phyloP scores from a whole-genome alignment of 2,888 invertebrate genomes.

The Spodoptera exigua region DNA sequence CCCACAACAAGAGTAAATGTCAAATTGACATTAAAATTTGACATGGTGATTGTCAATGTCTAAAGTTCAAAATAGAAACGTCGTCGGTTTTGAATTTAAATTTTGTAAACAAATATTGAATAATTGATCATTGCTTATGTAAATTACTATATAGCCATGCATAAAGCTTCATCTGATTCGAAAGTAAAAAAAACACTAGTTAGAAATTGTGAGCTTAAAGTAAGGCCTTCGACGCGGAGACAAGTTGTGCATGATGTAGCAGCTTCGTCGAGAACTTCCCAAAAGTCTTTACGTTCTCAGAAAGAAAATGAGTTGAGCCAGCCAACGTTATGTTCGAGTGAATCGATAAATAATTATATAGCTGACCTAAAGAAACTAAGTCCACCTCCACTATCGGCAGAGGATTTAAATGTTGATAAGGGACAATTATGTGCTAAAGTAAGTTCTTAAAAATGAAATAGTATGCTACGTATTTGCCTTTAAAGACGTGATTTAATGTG shows the following conservation, averaged over 20 bases:
- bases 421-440: slow-evolving; percentile 71
- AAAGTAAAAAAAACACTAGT: slow-evolving; percentile 83
- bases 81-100: slow-evolving; percentile 50
- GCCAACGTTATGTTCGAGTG: slow-evolving; percentile 81
- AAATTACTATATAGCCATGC: slow-evolving; percentile 63
- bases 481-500: too few species aligned
- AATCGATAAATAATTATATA: slow-evolving; percentile 77
- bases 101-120: slow-evolving; percentile 35
- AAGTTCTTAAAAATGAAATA: slow-evolving; percentile 52
- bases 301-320: slow-evolving; percentile 70
- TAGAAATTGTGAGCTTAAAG: slow-evolving; percentile 75
- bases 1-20: slow-evolving; percentile 6
- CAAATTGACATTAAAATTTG: slow-evolving; percentile 12
- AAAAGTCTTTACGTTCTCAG: slow-evolving; percentile 44
- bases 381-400: slow-evolving; percentile 60
- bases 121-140: too few species aligned
- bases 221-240: slow-evolving; percentile 59
- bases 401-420: slow-evolving; percentile 70
- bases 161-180: slow-evolving; percentile 70
- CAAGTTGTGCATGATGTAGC: slow-evolving; percentile 68
- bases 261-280: slow-evolving; percentile 54
- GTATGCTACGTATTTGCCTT: too few species aligned
- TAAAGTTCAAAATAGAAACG: slow-evolving; percentile 14
- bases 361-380: slow-evolving; percentile 68
- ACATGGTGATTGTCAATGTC: slow-evolving; percentile 32